These are phyloP conservation scores for Schlechtendalia chinensis DNA, from an alignment of 1,140 invertebrate genomes.

Conservation along the genomic window DNA sequence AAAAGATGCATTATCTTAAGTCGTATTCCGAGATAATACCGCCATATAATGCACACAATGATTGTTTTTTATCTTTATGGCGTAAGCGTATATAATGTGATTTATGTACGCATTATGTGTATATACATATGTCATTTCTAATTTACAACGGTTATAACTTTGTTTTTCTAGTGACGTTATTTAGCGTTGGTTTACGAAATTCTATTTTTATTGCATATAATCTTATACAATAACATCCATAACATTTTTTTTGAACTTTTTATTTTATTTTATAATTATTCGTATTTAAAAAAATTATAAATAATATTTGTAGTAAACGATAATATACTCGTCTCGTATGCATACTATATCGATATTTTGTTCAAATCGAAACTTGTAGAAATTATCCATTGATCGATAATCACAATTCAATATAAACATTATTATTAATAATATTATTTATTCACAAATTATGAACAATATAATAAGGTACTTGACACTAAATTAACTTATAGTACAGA, in stretches of 20 bases:
- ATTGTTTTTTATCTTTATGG: not conserved
- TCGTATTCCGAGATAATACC: not conserved
- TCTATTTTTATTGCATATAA: not conserved
- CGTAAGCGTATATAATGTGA: not conserved
- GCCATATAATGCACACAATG: conserved; percentile 8
- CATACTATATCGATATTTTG: no score
- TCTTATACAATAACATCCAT: no score
- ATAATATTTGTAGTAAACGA: not conserved
- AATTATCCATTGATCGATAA: no score
- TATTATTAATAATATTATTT: no score
- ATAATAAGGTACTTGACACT: no score
- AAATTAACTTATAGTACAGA: no score
- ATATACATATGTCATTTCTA: not conserved
- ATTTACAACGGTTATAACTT: not conserved
- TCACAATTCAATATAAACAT: no score
- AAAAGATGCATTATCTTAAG: not conserved
- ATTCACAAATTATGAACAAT: no score
- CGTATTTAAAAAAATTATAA: not conserved
- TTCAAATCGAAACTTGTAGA: no score
- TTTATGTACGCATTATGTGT: not conserved
- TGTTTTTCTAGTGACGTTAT: not conserved
- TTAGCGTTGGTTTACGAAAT: not conserved
- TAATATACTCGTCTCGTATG: no score
- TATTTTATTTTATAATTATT: no score
- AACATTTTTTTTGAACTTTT: no score